Conservation (phyloP, 53 echinoderm and acorn worm species). For the Apostichopus leukothele region DNA sequence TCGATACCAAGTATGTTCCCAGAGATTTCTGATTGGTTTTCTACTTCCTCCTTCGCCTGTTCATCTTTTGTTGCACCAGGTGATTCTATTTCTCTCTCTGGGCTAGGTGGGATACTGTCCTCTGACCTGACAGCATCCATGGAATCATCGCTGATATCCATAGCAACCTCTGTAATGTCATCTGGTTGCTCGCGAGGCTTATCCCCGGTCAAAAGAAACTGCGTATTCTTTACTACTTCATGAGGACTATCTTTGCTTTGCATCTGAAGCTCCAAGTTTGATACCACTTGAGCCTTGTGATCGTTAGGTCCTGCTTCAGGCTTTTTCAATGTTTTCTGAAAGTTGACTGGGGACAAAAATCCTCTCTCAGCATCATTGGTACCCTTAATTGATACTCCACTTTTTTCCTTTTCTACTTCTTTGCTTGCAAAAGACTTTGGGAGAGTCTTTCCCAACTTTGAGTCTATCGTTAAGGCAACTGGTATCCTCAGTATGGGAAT, state of each 20-base stretch:
- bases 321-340: not conserved
- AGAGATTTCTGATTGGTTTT: not conserved
- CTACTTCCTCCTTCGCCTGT: not conserved
- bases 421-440: not conserved
- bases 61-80: not conserved
- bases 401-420: not conserved
- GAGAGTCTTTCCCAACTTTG: not conserved
- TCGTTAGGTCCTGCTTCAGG: not conserved
- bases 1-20: not conserved
- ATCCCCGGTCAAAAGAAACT: not conserved
- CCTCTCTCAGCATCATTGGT: not conserved
- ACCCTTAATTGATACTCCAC: not conserved
- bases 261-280: not conserved
- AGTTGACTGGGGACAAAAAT: too few relatives aligned
- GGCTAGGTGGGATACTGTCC: not conserved
- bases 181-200: not conserved
- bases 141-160: constrained; percentile 53
- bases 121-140: constrained; percentile 16
- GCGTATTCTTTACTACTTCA: not conserved
- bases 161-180: constrained; percentile 41
- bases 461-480: constrained; percentile 5
- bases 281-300: not conserved
- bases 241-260: not conserved
- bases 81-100: not conserved
- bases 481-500: not conserved